Conservation (phyloP, 2,888 invertebrate genomes). For the Troides oblongomaculatus region DNA sequence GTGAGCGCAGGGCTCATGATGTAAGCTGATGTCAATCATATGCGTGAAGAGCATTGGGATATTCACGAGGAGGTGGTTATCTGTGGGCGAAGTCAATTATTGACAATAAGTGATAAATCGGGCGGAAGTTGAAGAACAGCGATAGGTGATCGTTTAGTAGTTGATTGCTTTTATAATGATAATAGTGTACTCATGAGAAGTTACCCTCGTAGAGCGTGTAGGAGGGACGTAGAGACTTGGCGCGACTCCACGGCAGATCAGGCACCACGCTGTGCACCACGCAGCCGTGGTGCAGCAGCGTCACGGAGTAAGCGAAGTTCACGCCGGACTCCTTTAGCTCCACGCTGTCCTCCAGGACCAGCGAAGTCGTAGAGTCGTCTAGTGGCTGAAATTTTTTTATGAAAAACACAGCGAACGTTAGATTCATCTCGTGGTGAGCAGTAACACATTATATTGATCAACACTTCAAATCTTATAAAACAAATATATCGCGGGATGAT, state of each 20-base stretch:
- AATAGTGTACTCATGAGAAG: no score
- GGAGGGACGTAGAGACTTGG: conserved; percentile 87
- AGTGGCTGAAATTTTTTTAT: conserved; percentile 65
- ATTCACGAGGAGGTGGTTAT: conserved; percentile 89
- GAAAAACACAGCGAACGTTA: no score
- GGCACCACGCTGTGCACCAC: conserved; percentile 91
- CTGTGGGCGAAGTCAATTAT: conserved; percentile 54
- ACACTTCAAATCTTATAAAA: no score
- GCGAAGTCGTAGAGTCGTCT: conserved; percentile 78
- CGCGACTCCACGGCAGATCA: conserved; percentile 88
- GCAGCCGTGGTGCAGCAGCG: conserved; percentile 89
- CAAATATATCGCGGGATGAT: no score
- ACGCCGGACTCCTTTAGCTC: conserved; percentile 83
- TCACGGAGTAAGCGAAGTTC: conserved; percentile 92
- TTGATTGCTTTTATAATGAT: no score
- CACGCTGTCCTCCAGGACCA: conserved; percentile 72
- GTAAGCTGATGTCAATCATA: conserved; percentile 89
- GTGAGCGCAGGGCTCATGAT: conserved; percentile 91
- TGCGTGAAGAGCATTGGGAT: conserved; percentile 92
- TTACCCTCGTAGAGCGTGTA: conserved; percentile 85
- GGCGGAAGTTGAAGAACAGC: no score
- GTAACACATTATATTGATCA: no score
- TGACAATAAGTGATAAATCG: no score
- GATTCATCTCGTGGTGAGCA: no score
- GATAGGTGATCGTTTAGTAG: no score